Percentiles rank a stretch among this genome's conserved stretches.
phyloP scores from a whole-genome alignment of 1,140 invertebrate species.

The Carcinoscorpius rotundicauda region DNA sequence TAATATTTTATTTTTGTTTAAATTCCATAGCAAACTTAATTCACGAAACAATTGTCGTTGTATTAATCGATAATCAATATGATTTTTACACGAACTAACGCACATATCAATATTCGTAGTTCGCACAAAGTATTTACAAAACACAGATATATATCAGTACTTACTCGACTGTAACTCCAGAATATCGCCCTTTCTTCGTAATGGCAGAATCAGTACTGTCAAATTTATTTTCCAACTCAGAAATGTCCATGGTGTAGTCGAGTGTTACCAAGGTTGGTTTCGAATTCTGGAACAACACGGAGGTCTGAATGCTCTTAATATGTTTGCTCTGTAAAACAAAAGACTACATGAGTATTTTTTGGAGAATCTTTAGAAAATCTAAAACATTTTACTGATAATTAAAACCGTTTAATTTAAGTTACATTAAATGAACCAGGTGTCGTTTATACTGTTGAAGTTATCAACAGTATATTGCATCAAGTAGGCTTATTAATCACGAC shows the following conservation, averaged over 20 bases:
- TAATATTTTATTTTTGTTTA: not conserved
- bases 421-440: not conserved
- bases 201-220: slow-evolving; percentile 26
- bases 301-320: slow-evolving; percentile 65
- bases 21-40: too few species aligned
- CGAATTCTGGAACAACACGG: slow-evolving; percentile 58
- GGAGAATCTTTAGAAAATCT: not conserved
- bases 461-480: too few species aligned
- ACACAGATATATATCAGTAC: slow-evolving; percentile 6
- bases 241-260: slow-evolving; percentile 57
- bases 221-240: slow-evolving; percentile 26
- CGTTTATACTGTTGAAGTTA: not conserved
- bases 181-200: slow-evolving; percentile 27
- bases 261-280: slow-evolving; percentile 58
- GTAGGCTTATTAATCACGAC: too few species aligned
- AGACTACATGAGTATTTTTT: slow-evolving; percentile 4
- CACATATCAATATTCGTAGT: not conserved
- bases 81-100: too few species aligned
- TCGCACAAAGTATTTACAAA: not conserved
- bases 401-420: not conserved
- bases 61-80: too few species aligned
- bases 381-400: not conserved
- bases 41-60: too few species aligned
- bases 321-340: slow-evolving; percentile 52
- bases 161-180: slow-evolving; percentile 23